phyloP scores from a whole-genome alignment of 2,797 vertebrate genomes.

The Tapirus indicus region DNA sequence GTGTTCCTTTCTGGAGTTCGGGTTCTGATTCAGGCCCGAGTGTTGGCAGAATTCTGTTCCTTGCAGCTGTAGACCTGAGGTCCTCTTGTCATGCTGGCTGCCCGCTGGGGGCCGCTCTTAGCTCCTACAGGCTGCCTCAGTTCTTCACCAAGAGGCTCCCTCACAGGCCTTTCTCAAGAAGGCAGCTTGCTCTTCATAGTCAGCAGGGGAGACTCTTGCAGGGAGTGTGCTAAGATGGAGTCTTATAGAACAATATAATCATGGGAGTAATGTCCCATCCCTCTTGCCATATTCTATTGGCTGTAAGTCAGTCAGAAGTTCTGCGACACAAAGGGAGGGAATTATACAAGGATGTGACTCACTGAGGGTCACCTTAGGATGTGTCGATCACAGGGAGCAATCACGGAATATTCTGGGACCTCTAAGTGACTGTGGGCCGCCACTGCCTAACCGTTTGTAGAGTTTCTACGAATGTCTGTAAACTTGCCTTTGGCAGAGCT shows the following conservation, averaged over 20 bases:
- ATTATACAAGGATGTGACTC: neutral
- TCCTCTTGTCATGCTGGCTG: neutral
- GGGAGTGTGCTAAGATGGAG: neutral
- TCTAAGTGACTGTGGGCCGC: neutral
- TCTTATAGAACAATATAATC: neutral
- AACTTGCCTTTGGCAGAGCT: neutral
- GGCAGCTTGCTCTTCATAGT: neutral
- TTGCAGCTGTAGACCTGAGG: neutral
- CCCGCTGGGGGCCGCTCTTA: neutral
- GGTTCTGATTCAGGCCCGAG: neutral
- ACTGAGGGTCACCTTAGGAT: accelerated
- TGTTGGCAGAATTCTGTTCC: neutral
- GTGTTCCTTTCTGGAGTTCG: neutral
- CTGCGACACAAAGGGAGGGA: neutral
- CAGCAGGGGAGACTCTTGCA: neutral
- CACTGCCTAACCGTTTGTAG: neutral
- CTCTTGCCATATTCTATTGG: neutral
- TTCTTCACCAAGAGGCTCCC: neutral
- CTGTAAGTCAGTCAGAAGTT: neutral
- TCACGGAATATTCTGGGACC: neutral
- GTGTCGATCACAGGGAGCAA: neutral
- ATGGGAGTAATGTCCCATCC: neutral
- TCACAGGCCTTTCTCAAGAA: neutral
- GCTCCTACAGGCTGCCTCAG: neutral
- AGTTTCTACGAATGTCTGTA: neutral